Conservation (phyloP, 2,888 invertebrate genomes). For the Cheilosia pagana region DNA sequence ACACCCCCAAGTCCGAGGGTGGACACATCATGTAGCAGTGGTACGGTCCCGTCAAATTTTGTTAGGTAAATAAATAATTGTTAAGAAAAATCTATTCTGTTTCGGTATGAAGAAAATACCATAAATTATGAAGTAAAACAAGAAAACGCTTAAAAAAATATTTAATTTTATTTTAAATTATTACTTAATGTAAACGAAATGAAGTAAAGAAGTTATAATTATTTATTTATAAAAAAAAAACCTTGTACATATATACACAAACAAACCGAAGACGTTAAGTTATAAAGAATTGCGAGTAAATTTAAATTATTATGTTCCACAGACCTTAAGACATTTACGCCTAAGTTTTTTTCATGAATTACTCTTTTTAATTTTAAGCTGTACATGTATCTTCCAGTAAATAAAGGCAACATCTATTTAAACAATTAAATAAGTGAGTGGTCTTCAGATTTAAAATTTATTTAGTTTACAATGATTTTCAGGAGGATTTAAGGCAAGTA, state of each 20-base stretch:
- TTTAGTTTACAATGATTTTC: background rate
- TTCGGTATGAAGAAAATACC: background rate
- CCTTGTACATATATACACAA: constrained; percentile 57
- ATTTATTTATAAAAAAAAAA: constrained; percentile 14
- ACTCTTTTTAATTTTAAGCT: constrained; percentile 30
- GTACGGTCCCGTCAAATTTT: background rate
- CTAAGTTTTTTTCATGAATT: constrained; percentile 50
- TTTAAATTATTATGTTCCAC: constrained; percentile 13
- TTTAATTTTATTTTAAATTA: constrained; percentile 58
- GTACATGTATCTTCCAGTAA: constrained; percentile 73
- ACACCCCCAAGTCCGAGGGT: constrained; percentile 82
- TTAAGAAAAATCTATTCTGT: constrained; percentile 15
- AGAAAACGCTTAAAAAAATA: constrained; percentile 63
- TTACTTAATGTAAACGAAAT: constrained; percentile 9
- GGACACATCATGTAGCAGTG: constrained; percentile 75
- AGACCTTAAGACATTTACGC: background rate
- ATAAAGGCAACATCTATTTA: constrained; percentile 69
- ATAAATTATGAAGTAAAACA: constrained; percentile 35
- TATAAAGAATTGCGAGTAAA: constrained; percentile 20
- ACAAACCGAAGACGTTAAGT: constrained; percentile 57
- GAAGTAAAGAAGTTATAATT: constrained; percentile 35
- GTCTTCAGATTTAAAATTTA: background rate
- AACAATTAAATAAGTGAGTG: background rate
- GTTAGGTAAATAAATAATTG: constrained; percentile 36
- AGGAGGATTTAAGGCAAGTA: too few species aligned